Conservation (phyloP, 2,888 invertebrate genomes). For the Nezara viridula region DNA sequence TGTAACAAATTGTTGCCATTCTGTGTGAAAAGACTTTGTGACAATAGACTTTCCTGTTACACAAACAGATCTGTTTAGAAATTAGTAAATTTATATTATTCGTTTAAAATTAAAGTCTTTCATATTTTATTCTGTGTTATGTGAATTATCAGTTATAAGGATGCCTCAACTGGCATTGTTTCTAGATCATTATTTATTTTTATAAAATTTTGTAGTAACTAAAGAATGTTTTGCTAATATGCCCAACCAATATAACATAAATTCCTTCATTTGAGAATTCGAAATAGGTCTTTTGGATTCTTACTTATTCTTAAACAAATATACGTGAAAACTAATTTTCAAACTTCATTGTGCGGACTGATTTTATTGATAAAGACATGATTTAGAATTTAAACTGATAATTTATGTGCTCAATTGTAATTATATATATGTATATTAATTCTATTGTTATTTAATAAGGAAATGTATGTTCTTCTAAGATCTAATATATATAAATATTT, state of each 20-base stretch:
- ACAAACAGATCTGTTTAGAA: conserved; percentile 6
- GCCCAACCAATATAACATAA: neutral
- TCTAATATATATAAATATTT: neutral
- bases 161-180: neutral
- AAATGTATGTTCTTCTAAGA: neutral
- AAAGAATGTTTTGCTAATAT: neutral
- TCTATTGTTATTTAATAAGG: neutral
- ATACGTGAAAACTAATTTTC: neutral
- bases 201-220: neutral
- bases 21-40: neutral
- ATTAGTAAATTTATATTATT: neutral
- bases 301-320: neutral
- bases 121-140: neutral
- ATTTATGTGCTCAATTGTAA: neutral
- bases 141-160: neutral
- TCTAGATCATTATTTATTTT: neutral
- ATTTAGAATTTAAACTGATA: neutral
- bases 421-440: neutral
- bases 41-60: neutral
- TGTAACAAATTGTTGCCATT: neutral
- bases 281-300: no score
- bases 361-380: neutral
- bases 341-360: neutral
- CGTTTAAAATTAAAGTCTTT: neutral
- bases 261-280: no score